Evolutionary conservation across 2,113 vertebrate species (phyloP).

Genomic region (Passer montanus): DNA sequence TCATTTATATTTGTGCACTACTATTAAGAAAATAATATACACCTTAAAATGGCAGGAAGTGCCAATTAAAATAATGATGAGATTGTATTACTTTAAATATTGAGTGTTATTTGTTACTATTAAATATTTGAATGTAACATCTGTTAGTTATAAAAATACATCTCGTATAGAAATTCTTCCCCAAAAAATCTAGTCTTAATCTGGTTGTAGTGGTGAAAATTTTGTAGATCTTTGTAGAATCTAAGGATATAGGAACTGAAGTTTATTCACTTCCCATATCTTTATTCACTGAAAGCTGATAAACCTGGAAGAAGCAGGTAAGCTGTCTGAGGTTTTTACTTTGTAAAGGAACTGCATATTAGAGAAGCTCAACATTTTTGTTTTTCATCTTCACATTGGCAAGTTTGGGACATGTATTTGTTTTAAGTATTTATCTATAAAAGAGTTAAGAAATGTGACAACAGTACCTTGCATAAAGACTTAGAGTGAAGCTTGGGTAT

Average conservation of each 20-base stretch:
- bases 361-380: background rate
- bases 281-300: background rate
- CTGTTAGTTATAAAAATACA: background rate
- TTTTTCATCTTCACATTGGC: background rate
- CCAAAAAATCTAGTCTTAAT: background rate
- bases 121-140: background rate
- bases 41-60: background rate
- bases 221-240: background rate
- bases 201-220: background rate
- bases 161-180: background rate
- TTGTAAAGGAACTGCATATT: background rate
- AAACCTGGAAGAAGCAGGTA: background rate
- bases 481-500: background rate
- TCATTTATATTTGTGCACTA: background rate
- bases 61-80: background rate
- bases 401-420: background rate
- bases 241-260: background rate
- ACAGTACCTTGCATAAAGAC: background rate
- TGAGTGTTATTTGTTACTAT: background rate
- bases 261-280: background rate
- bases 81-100: background rate
- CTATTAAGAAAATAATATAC: background rate
- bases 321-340: background rate
- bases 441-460: background rate
- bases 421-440: background rate